These are phyloP conservation scores for Scylla paramamosain DNA, from an alignment of 1,140 invertebrate species.

Conservation along the genomic window DNA sequence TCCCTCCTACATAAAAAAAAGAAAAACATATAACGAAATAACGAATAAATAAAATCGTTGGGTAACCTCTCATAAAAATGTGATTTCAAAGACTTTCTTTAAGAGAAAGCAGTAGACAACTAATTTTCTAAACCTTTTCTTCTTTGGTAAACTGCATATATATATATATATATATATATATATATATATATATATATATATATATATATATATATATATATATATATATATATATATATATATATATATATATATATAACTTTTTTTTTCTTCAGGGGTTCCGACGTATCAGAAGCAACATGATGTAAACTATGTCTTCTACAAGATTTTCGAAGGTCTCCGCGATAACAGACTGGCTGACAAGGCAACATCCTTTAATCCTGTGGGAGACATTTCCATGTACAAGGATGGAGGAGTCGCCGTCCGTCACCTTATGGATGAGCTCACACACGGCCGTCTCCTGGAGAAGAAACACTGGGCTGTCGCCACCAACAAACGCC, in stretches of 20 bases:
- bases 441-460: not conserved
- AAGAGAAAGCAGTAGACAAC: no score
- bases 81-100: no score
- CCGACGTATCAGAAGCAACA: not conserved
- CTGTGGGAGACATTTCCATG: not conserved
- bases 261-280: not conserved
- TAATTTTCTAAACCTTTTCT: no score
- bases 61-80: no score
- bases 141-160: no score
- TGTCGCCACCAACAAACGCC: not conserved
- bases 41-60: no score
- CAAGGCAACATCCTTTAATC: not conserved
- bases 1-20: no score
- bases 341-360: not conserved
- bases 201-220: not conserved
- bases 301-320: not conserved
- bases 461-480: constrained; percentile 6
- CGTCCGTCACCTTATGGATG: not conserved
- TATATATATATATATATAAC: no score
- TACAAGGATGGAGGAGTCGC: not conserved
- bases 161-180: constrained; percentile 31
- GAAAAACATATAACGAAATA: no score
- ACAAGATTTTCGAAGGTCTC: not conserved
- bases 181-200: constrained; percentile 38
- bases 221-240: no score